phyloP scores from a whole-genome alignment of 2,888 invertebrate genomes.

The Sinentomon sp. region DNA sequence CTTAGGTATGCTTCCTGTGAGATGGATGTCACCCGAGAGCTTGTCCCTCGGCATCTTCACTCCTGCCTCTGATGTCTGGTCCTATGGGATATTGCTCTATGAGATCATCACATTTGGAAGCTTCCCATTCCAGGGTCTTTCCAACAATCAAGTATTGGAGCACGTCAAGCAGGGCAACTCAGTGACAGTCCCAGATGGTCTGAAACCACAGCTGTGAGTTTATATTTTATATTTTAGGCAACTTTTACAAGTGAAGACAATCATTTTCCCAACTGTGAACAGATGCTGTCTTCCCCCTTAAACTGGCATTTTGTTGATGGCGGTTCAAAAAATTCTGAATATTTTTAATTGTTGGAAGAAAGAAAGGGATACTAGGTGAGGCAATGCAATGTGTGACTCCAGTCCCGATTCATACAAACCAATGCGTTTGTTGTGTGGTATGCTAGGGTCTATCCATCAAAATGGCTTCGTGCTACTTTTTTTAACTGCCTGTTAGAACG shows the following conservation, averaged over 20 bases:
- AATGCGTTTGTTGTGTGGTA: no score
- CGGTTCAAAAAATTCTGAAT: no score
- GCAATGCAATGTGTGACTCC: no score
- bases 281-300: background rate
- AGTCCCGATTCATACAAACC: no score
- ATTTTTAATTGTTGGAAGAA: no score
- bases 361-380: no score
- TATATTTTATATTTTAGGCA: background rate
- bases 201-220: slow-evolving; percentile 51
- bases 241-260: no score
- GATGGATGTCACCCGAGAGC: slow-evolving; percentile 85
- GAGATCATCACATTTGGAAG: slow-evolving; percentile 65
- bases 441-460: no score
- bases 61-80: slow-evolving; percentile 67
- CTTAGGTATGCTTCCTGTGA: slow-evolving; percentile 46
- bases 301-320: background rate
- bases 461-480: no score
- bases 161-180: slow-evolving; percentile 47
- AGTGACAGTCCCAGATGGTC: slow-evolving; percentile 41
- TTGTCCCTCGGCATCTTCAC: slow-evolving; percentile 55
- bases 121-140: slow-evolving; percentile 63
- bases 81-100: slow-evolving; percentile 58
- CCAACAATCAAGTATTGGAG: slow-evolving; percentile 55
- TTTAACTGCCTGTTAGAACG: no score
- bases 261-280: no score